These are phyloP conservation scores for Drosophila oshimai DNA, from an alignment of 1,140 invertebrate species.

Conservation along the genomic window DNA sequence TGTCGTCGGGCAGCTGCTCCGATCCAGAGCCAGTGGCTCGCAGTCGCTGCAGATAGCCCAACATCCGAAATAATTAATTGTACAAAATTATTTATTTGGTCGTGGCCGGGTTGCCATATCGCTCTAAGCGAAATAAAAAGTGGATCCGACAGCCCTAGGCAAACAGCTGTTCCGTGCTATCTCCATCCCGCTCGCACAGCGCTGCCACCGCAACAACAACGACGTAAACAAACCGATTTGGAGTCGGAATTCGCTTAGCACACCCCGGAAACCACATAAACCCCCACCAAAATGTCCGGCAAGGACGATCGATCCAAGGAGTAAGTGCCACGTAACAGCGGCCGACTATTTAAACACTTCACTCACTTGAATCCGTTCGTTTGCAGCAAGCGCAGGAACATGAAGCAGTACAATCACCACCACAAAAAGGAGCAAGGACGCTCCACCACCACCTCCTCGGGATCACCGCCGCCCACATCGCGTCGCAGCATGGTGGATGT, in stretches of 20 bases:
- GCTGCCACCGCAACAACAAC: slow-evolving; percentile 7
- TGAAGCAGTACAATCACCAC: slow-evolving; percentile 66
- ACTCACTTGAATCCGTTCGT: background rate
- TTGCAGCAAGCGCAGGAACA: slow-evolving; percentile 66
- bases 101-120: no score
- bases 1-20: background rate
- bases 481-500: slow-evolving; percentile 72
- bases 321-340: slow-evolving; percentile 56
- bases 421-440: slow-evolving; percentile 44
- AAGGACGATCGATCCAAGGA: slow-evolving; percentile 81
- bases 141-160: background rate
- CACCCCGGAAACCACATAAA: slow-evolving; percentile 17
- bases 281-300: slow-evolving; percentile 46
- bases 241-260: background rate
- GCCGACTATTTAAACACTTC: background rate
- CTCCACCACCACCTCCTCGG: slow-evolving; percentile 66
- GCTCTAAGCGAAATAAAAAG: no score
- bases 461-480: slow-evolving; percentile 47
- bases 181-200: background rate
- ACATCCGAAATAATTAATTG: background rate
- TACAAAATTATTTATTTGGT: background rate
- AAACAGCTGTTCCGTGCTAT: background rate
- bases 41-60: slow-evolving; percentile 5
- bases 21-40: background rate
- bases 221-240: slow-evolving; percentile 17